Base-by-base conservation (phyloP, 1,140 invertebrate genomes). In the Sinella curviseta region DNA sequence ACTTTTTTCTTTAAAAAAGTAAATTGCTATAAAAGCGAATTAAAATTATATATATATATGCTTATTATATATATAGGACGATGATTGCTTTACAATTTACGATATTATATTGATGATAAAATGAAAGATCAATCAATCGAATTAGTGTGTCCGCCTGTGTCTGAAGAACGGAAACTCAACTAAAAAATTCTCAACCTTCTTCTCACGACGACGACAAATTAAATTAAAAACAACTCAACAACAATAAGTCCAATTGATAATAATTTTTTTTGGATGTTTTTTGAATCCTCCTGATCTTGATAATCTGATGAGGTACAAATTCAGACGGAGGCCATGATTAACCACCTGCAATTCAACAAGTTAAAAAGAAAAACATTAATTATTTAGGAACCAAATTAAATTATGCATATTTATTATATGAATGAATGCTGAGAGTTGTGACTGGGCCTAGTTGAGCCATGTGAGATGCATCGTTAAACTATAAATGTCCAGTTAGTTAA, bases 261-360 rank as follows among this genome's bases (percentile, higher is more conserved):
- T 3, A 31, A 31, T 30, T 31, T 12, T 70, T 70, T 70, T 3
- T 26, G 35, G 60, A 67, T 67, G 60, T 67, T 67, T 26, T 26
- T 67, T 67, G n/a, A 26, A 54, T 75, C 35, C 74, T 75, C 74
- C 74, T 54, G 74, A 75, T 75, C 39, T 48, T 75, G 74, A 48
- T 36, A 28, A 31, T 54, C 35, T 75, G 74, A 75, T 75, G 34
- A 75, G 74, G 74, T 24, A 75, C 39, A 54, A 75, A 54, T 75
- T 75, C 74, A 75, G 74, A 75, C 74, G 74, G 74, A 75, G 34
- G 74, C 74, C 74, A 75, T 26, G 74, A 75, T 75, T 75, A 75
- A 75, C 39, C 74, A 75, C 74, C 74, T 75, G 28, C 36, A 48
- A 75, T n/a, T n/a, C n/a, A n/a, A n/a, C n/a, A n/a, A n/a, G n/a